Conservation (phyloP, 2,888 invertebrate species). For the Pilophorus perplexus region DNA sequence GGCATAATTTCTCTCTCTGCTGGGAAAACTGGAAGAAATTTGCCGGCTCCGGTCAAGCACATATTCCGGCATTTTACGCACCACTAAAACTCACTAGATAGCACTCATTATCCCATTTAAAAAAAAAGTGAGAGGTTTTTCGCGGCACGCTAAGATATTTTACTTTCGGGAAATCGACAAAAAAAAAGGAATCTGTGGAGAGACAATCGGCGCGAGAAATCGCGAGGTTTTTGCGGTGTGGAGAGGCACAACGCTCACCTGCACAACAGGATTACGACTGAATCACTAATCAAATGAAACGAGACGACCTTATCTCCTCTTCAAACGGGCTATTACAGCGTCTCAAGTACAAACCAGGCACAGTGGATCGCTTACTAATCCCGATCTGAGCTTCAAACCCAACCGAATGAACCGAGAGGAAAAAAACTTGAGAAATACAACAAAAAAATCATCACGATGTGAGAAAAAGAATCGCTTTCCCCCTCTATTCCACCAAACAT, state of each 20-base stretch:
- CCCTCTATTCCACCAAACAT: too few relatives aligned
- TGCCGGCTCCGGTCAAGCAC: slow-evolving; percentile 13
- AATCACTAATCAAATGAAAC: slow-evolving; percentile 33
- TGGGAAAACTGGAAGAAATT: slow-evolving; percentile 34
- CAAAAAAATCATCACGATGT: too few relatives aligned
- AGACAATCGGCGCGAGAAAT: not conserved
- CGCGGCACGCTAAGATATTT: too few relatives aligned
- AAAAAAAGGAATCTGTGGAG: not conserved
- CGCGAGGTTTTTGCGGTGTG: too few relatives aligned
- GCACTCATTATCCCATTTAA: too few relatives aligned
- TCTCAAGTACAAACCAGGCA: too few relatives aligned
- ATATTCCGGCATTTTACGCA: not conserved
- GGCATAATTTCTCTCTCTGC: slow-evolving; percentile 28
- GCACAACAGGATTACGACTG: slow-evolving; percentile 12
- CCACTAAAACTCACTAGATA: not conserved
- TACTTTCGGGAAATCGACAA: too few relatives aligned
- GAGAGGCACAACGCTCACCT: slow-evolving; percentile 12
- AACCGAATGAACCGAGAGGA: too few relatives aligned
- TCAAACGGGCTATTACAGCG: slow-evolving; percentile 21
- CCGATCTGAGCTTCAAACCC: not conserved
- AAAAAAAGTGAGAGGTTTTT: too few relatives aligned
- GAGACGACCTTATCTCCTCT: slow-evolving; percentile 31
- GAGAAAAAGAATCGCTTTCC: too few relatives aligned
- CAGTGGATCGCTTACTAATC: too few relatives aligned
- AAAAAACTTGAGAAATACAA: too few relatives aligned